Percentiles rank a stretch among this genome's conserved stretches.
phyloP scores from a whole-genome alignment of 2,797 vertebrate species.

The Ambastaia sidthimunki region DNA sequence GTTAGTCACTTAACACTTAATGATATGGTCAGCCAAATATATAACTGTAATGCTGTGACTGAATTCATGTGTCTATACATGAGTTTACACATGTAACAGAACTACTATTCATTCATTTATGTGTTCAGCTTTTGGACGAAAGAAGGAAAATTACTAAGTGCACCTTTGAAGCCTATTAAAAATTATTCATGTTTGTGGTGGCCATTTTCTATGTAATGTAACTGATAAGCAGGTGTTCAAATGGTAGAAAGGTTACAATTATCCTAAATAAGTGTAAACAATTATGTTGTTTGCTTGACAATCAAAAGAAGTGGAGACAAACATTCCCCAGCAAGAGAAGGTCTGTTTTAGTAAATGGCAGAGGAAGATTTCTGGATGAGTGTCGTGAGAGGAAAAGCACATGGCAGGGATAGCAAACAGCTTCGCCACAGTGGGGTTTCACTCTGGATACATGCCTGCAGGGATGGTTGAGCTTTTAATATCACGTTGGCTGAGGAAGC shows the following conservation, averaged over 20 bases:
- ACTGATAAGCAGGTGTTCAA: background rate
- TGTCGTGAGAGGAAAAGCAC: conserved; percentile 54
- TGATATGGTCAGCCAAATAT: background rate
- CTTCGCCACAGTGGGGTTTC: conserved; percentile 58
- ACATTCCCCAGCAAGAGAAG: background rate
- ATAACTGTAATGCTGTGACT: background rate
- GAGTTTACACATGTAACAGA: background rate
- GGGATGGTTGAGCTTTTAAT: conserved; percentile 58
- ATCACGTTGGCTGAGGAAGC: conserved; percentile 49
- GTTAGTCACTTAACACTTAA: background rate
- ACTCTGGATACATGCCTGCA: conserved; percentile 58
- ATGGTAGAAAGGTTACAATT: background rate
- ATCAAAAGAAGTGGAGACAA: conserved; percentile 28
- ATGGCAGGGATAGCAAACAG: conserved; percentile 62
- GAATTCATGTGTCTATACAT: background rate
- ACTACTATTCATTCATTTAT: background rate
- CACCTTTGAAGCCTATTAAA: background rate
- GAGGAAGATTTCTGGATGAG: conserved; percentile 41
- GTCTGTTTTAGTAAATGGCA: conserved; percentile 32
- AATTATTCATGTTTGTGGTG: background rate
- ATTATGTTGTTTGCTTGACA: conserved; percentile 2
- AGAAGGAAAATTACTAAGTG: background rate
- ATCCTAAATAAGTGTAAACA: background rate
- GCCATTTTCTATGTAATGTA: background rate
- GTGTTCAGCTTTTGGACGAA: background rate